phyloP scores from a whole-genome alignment of 2,888 invertebrate genomes.

The Gonocerus acuteangulatus region DNA sequence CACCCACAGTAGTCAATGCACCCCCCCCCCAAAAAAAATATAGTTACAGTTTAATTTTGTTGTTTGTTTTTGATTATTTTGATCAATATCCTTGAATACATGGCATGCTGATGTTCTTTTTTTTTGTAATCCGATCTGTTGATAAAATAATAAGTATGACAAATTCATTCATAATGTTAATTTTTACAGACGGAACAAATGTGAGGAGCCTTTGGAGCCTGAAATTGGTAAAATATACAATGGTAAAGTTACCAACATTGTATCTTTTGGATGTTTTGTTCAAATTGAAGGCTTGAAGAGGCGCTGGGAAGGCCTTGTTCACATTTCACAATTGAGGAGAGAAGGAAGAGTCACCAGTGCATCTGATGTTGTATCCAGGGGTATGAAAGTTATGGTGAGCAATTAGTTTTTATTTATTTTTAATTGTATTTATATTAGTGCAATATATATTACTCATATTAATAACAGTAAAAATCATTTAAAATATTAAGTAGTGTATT shows the following conservation, averaged over 20 bases:
- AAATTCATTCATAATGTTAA: no score
- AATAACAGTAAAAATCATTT: not conserved
- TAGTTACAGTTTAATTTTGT: no score
- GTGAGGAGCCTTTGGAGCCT: constrained; percentile 54
- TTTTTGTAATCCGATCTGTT: no score
- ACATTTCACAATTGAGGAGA: constrained; percentile 86
- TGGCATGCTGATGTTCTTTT: no score
- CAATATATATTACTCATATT: no score
- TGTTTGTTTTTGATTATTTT: no score
- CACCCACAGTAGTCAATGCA: no score
- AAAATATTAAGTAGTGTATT: not conserved
- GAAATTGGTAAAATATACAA: constrained; percentile 80
- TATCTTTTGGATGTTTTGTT: constrained; percentile 97
- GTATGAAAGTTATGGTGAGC: constrained; percentile 63
- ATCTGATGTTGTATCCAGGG: constrained; percentile 83
- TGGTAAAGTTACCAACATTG: constrained; percentile 90
- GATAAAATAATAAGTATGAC: no score
- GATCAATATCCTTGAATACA: no score
- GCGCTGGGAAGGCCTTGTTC: constrained; percentile 91
- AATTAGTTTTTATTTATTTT: no score
- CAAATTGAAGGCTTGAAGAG: constrained; percentile 85
- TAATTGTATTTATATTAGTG: not conserved
- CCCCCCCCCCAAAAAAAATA: no score
- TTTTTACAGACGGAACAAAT: constrained; percentile 17
- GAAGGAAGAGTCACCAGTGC: constrained; percentile 93